Percentiles rank a stretch among this genome's conserved stretches.
Evolutionary conservation across 2,797 vertebrate genomes (phyloP).

Genomic region (Aulostomus chinensis): DNA sequence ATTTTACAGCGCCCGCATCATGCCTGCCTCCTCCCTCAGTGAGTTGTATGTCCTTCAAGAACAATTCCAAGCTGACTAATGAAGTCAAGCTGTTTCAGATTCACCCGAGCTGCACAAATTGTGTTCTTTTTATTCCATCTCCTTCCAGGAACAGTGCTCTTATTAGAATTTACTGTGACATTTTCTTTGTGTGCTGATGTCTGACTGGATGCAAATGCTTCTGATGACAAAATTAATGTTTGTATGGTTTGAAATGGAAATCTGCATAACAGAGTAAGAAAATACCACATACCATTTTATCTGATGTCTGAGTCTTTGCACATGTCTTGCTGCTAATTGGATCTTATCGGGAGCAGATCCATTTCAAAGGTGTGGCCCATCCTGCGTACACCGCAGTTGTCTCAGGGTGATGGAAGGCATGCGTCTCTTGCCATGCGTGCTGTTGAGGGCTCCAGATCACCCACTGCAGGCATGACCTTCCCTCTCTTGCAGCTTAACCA

Average conservation of each 20-base stretch:
- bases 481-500: conserved; percentile 80
- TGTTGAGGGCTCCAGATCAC: conserved; percentile 59
- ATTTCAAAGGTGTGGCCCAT: conserved; percentile 40
- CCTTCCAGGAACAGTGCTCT: conserved; percentile 20
- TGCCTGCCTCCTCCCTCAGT: conserved; percentile 18
- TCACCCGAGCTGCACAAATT: conserved; percentile 49
- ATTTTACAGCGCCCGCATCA: conserved; percentile 34
- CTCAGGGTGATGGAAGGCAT: conserved; percentile 70
- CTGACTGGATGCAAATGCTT: conserved; percentile 17
- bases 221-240: conserved; percentile 22
- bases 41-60: conserved; percentile 58
- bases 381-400: conserved; percentile 34
- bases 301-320: background rate
- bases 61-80: conserved; percentile 61
- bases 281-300: background rate
- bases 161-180: conserved; percentile 27
- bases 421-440: conserved; percentile 59
- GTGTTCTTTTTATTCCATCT: conserved; percentile 33
- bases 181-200: conserved; percentile 27
- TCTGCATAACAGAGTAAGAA: conserved; percentile 8
- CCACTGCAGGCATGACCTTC: conserved; percentile 74
- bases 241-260: conserved; percentile 8
- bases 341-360: conserved; percentile 27
- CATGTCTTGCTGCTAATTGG: conserved; percentile 10
- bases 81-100: conserved; percentile 56